Conservation (phyloP, 2,888 invertebrate genomes). For the Campaea margaritaria region DNA sequence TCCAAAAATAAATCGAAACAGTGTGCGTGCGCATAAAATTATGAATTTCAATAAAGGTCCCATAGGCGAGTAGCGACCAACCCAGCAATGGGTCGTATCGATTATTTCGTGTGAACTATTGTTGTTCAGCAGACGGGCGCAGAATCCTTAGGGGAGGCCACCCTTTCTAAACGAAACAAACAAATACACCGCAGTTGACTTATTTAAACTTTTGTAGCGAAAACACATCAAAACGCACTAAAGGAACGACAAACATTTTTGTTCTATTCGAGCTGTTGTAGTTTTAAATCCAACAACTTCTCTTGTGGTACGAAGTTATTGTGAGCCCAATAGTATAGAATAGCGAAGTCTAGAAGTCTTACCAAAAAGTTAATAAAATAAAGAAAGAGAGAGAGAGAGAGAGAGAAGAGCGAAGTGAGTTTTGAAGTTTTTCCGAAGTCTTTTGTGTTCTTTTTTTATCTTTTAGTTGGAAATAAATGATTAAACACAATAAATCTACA, state of each 20-base stretch:
- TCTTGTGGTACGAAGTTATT: no score
- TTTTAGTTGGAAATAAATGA: no score
- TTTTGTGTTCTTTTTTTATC: no score
- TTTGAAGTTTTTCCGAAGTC: no score
- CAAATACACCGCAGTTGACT: slow-evolving; percentile 26
- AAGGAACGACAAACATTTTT: slow-evolving; percentile 42
- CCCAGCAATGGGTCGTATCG: slow-evolving; percentile 62
- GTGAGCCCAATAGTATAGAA: no score
- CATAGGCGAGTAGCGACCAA: slow-evolving; percentile 12
- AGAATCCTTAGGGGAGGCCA: slow-evolving; percentile 75
- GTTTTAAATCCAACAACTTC: no score
- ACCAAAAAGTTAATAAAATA: no score
- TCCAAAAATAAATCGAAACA: no score
- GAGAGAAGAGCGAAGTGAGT: no score
- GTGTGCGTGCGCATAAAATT: slow-evolving; percentile 7
- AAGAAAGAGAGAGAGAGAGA: no score
- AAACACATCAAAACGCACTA: slow-evolving; percentile 47
- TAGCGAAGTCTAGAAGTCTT: no score
- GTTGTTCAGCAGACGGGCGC: slow-evolving; percentile 69
- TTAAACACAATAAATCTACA: no score
- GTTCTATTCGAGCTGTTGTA: not conserved
- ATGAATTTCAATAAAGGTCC: slow-evolving; percentile 16
- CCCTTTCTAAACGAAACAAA: slow-evolving; percentile 40
- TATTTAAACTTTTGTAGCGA: slow-evolving; percentile 24
- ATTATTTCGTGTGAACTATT: slow-evolving; percentile 81